Evolutionary conservation across 2,888 invertebrate species (phyloP).

Genomic region (Melinopterus prodromus): DNA sequence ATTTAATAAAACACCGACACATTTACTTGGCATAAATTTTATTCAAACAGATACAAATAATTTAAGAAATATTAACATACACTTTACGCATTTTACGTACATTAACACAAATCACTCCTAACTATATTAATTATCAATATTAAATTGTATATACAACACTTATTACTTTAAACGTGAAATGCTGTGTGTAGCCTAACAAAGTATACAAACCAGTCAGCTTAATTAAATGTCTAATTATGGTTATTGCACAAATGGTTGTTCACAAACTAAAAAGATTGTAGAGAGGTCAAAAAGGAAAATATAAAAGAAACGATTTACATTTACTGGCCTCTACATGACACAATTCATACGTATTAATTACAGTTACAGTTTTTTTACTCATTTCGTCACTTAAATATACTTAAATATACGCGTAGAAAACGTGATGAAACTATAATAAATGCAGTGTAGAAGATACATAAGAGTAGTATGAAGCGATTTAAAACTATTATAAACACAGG

Average conservation of each 20-base stretch:
- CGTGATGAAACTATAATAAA: background rate
- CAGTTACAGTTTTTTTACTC: background rate
- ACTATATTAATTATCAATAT: slow-evolving; percentile 9
- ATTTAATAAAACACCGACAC: background rate
- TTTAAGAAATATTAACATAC: slow-evolving; percentile 38
- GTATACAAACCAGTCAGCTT: background rate
- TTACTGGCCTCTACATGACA: slow-evolving; percentile 4
- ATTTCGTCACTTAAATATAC: background rate
- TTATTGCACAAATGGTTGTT: background rate
- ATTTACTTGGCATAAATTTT: slow-evolving; percentile 35
- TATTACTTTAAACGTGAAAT: slow-evolving; percentile 29
- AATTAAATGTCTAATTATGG: background rate
- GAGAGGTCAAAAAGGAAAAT: background rate
- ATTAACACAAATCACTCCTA: slow-evolving; percentile 26
- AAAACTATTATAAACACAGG: background rate
- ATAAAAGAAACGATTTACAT: background rate
- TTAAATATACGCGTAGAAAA: background rate
- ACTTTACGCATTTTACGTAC: slow-evolving; percentile 32
- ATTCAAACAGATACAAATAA: slow-evolving; percentile 41
- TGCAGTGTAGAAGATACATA: background rate
- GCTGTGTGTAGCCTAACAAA: background rate
- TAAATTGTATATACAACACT: slow-evolving; percentile 33
- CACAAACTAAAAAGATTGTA: background rate
- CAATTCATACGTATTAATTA: background rate
- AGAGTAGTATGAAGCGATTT: background rate